phyloP scores from a whole-genome alignment of 2,113 vertebrate genomes.

The Perognathus longimembris region DNA sequence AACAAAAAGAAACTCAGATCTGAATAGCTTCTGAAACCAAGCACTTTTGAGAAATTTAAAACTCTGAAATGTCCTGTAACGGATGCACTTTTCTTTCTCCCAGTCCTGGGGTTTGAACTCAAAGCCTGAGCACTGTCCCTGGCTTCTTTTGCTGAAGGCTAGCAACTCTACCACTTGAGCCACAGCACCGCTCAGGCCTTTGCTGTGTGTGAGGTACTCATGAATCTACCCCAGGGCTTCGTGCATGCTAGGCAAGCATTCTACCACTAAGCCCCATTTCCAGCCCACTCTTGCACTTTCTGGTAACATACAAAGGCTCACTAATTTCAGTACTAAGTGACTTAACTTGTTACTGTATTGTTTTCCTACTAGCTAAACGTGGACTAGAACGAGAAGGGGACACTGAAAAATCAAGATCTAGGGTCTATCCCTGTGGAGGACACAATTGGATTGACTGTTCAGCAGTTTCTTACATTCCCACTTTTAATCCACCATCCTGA shows the following conservation, averaged over 20 bases:
- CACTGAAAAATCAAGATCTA: background rate
- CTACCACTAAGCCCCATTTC: too few relatives aligned
- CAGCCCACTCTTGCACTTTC: too few relatives aligned
- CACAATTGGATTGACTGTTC: background rate
- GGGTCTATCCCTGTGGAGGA: background rate
- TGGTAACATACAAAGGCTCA: background rate
- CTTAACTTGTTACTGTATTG: background rate
- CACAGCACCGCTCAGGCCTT: too few relatives aligned
- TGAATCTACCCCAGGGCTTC: too few relatives aligned
- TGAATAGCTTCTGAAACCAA: background rate
- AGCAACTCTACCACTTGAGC: too few relatives aligned
- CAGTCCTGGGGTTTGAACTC: too few relatives aligned
- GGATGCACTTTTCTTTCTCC: background rate
- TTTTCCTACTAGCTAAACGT: background rate
- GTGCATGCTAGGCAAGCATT: too few relatives aligned
- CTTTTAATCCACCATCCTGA: background rate
- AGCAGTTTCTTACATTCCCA: background rate
- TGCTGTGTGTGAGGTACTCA: too few relatives aligned
- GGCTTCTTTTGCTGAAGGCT: too few relatives aligned
- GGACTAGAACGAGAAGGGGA: background rate
- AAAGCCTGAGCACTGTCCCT: too few relatives aligned
- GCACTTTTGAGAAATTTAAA: background rate
- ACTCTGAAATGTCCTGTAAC: conserved; percentile 13
- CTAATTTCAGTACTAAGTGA: background rate
- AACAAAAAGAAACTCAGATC: conserved; percentile 22